phyloP scores from a whole-genome alignment of 2,888 invertebrate species.

The Anthrax anthrax region DNA sequence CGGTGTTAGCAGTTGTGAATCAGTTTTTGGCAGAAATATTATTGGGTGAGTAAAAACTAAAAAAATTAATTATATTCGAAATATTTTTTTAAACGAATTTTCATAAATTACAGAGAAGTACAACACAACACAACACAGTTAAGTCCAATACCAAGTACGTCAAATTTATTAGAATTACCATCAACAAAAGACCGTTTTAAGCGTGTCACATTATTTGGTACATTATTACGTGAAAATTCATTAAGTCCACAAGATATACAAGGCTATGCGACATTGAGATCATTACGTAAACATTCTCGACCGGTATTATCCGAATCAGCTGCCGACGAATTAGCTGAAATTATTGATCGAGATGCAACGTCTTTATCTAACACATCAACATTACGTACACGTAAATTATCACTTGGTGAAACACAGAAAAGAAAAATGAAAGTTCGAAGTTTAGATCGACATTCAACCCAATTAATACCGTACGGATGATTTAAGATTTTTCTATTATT shows the following conservation, averaged over 20 bases:
- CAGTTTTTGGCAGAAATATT: conserved; percentile 46
- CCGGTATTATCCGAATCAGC: conserved; percentile 52
- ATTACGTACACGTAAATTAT: conserved; percentile 22
- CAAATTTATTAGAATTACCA: conserved; percentile 46
- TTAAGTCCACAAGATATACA: conserved; percentile 61
- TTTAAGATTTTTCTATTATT: neutral
- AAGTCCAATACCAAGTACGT: conserved; percentile 79
- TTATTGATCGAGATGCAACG: conserved; percentile 23
- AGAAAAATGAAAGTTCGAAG: conserved; percentile 30
- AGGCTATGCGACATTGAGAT: conserved; percentile 59
- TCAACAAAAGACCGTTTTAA: conserved; percentile 19
- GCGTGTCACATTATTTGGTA: conserved; percentile 25
- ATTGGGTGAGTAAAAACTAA: conserved; percentile 36
- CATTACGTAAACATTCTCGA: conserved; percentile 48
- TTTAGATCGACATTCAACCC: conserved; percentile 27
- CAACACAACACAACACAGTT: conserved; percentile 62
- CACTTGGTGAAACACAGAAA: conserved; percentile 23
- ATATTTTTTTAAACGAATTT: neutral
- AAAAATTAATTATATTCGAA: no score
- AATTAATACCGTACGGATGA: conserved; percentile 22
- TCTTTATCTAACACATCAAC: conserved; percentile 16
- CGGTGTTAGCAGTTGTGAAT: conserved; percentile 70
- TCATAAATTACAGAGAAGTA: conserved; percentile 39
- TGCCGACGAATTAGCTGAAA: conserved; percentile 41
- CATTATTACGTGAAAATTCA: conserved; percentile 23